Base-by-base conservation (phyloP, 2,113 vertebrate genomes). In the Phalacrocorax pelagicus region DNA sequence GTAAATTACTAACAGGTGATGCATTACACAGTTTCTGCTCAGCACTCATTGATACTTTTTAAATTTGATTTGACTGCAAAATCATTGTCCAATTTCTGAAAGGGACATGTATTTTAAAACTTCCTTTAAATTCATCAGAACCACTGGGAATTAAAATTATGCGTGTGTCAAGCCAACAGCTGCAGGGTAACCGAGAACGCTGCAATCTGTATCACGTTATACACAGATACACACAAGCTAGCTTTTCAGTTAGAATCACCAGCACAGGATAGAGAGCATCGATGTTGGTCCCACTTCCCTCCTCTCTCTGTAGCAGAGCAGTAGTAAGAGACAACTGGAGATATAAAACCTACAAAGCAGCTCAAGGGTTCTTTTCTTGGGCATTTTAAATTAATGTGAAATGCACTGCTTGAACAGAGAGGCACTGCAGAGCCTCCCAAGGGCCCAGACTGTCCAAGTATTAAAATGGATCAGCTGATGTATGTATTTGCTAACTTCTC, bases 381-480 rank as follows among this genome's bases (percentile, higher is more conserved):
- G 74, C 81, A 51, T 88, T 90, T 91, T 70, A 92, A 94, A 95
- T 94, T 49, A 91, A 85, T 29, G 71, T 65, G 86, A 85, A 94
- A 77, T 36, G 79, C 71, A 52, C 6, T 1, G 2, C 78, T 34
- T n/a, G 74, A 83, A 86, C 58, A 67, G 62, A 71, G 86, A 92
- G 81, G 80, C 84, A 81, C 17, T 1, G 84, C 78, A 89, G 38
- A 85, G 62, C 10, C 40, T 94, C 91, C 83, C 92, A 85, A 70
- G 84, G 62, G 87, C 67, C 71, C 54, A 46, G 70, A 18, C 66
- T 89, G 83, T 52, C 96, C 62, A 58, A 94, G 78, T 62, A 91
- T 34, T 54, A 95, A 90, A 97, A 96, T 86, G 78, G 86, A 86
- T 80, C 77, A 81, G 65, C 42, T 92, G 92, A 94, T 95, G 82